A percentile compares a stretch with the other conserved stretches of the same genome.
These are phyloP conservation scores for Aspidapion aeneum DNA, from an alignment of 2,888 invertebrate genomes.

Conservation along the genomic window DNA sequence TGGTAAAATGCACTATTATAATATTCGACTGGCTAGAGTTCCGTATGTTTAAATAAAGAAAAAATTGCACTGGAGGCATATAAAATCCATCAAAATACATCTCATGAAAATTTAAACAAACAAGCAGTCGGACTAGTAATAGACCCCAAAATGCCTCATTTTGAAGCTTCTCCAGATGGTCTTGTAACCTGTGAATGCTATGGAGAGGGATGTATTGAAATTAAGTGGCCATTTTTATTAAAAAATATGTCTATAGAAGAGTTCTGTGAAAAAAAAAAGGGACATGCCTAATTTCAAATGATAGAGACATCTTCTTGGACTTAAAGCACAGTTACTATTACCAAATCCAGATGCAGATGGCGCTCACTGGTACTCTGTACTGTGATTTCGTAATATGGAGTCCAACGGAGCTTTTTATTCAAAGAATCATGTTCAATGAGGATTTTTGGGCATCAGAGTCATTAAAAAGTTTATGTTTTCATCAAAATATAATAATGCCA, in stretches of 20 bases:
- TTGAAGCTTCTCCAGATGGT: constrained; percentile 15
- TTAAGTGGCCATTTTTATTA: constrained; percentile 17
- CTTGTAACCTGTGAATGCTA: constrained; percentile 14
- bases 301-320: too few relatives aligned
- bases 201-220: constrained; percentile 16
- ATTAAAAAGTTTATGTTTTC: not conserved
- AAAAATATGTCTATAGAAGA: constrained; percentile 5
- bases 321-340: too few relatives aligned
- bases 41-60: too few relatives aligned
- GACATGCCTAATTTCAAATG: too few relatives aligned
- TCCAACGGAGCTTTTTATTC: not conserved
- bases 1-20: too few relatives aligned
- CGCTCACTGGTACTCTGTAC: not conserved
- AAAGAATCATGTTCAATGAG: not conserved
- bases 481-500: not conserved
- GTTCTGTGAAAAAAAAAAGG: not conserved
- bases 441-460: not conserved
- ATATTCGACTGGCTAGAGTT: too few relatives aligned
- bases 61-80: not conserved
- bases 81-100: not conserved
- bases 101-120: not conserved
- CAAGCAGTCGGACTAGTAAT: not conserved
- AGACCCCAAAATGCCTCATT: constrained; percentile 1
- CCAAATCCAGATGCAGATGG: not conserved
- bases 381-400: not conserved